Evolutionary conservation across 2,113 vertebrate species (phyloP).

Genomic region (Bubo scandiacus): DNA sequence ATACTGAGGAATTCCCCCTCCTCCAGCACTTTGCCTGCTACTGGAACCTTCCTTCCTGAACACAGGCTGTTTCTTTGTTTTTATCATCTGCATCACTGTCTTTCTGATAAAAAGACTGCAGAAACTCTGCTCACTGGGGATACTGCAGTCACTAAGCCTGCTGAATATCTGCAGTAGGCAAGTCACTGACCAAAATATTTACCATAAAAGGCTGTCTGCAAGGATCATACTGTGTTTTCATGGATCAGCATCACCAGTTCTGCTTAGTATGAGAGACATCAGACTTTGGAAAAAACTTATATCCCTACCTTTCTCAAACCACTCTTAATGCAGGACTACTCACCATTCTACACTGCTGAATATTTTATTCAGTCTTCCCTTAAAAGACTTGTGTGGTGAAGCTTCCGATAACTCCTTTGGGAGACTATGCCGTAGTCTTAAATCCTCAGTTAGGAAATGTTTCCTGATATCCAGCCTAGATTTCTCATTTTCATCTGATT

Average conservation of each 20-base stretch:
- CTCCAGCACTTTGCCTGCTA: background rate
- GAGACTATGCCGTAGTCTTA: background rate
- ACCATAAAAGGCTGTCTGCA: conserved; percentile 47
- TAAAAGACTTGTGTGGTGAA: background rate
- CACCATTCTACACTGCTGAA: background rate
- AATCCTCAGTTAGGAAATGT: background rate
- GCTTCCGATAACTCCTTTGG: conserved; percentile 15
- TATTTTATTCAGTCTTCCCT: conserved; percentile 13
- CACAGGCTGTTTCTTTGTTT: conserved; percentile 22
- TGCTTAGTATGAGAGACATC: background rate
- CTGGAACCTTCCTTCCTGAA: background rate
- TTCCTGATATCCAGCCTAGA: conserved; percentile 53
- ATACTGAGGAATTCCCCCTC: background rate
- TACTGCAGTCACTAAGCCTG: conserved; percentile 33
- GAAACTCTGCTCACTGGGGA: conserved; percentile 23
- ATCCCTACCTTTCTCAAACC: background rate
- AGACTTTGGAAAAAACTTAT: background rate
- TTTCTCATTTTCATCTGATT: conserved; percentile 61
- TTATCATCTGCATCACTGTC: conserved; percentile 30
- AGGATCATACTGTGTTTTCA: background rate
- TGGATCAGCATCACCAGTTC: background rate
- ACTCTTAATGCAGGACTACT: background rate
- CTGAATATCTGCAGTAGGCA: conserved; percentile 38
- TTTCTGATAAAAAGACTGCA: conserved; percentile 44
- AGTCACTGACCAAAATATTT: conserved; percentile 25